These are phyloP conservation scores for Saccostrea echinata DNA, from an alignment of 1,140 invertebrate species.

Conservation along the genomic window DNA sequence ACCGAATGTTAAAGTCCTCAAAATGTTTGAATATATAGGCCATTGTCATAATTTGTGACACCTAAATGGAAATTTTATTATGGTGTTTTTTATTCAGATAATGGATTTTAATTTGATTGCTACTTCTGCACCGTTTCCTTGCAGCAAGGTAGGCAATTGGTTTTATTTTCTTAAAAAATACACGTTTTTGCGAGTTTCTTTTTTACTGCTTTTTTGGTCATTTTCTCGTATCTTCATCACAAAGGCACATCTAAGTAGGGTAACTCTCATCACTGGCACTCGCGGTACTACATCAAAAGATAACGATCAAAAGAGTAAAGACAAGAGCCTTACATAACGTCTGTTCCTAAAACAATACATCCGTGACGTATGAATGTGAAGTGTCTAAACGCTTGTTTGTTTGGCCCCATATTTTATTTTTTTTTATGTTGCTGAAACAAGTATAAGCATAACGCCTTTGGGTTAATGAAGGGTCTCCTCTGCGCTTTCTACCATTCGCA, in stretches of 20 bases:
- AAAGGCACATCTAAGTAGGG: not conserved
- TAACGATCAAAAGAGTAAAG: not conserved
- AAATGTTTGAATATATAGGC: not conserved
- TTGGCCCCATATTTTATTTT: not conserved
- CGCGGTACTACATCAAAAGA: not conserved
- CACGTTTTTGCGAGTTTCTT: not conserved
- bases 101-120: constrained; percentile 1
- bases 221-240: not conserved
- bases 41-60: not conserved
- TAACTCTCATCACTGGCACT: not conserved
- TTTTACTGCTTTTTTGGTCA: not conserved
- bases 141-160: not conserved
- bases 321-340: not conserved
- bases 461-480: not conserved
- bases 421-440: not conserved
- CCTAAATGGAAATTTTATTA: not conserved
- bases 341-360: not conserved
- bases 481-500: not conserved
- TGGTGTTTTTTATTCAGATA: constrained; percentile 8
- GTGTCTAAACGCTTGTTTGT: not conserved
- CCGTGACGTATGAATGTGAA: not conserved
- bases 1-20: not conserved
- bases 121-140: not conserved
- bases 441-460: not conserved
- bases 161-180: not conserved